A percentile compares a stretch with the other conserved stretches of the same genome.
phyloP scores from a whole-genome alignment of 2,888 invertebrate genomes.

The Cephalotes varians region DNA sequence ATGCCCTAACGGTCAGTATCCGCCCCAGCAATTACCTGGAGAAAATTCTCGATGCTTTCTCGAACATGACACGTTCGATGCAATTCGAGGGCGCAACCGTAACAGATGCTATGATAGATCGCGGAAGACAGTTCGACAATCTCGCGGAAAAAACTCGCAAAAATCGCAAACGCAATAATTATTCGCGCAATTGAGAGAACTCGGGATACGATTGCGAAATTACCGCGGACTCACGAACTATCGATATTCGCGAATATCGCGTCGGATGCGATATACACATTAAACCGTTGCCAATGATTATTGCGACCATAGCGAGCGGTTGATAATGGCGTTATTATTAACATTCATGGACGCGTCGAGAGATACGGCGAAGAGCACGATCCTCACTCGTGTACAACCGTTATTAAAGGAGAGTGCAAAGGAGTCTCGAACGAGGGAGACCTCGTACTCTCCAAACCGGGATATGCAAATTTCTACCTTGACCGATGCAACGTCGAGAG shows the following conservation, averaged over 20 bases:
- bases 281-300: neutral
- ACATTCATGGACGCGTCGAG: slow-evolving; percentile 11
- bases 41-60: slow-evolving; percentile 66
- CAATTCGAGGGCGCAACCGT: neutral
- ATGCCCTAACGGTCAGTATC: slow-evolving; percentile 67
- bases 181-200: neutral
- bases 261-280: neutral
- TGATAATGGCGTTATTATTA: slow-evolving; percentile 39
- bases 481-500: slow-evolving; percentile 16
- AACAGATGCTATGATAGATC: neutral
- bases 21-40: slow-evolving; percentile 63
- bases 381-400: neutral
- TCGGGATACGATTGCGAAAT: neutral
- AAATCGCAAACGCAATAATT: neutral
- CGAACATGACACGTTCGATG: neutral
- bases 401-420: slow-evolving; percentile 19
- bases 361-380: slow-evolving; percentile 15
- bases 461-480: slow-evolving; percentile 45
- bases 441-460: slow-evolving; percentile 6
- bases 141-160: neutral
- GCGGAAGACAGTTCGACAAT: neutral
- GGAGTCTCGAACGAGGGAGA: neutral
- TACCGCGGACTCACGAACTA: neutral
- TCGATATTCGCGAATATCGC: slow-evolving; percentile 15
- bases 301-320: neutral